Percentiles rank a stretch among this genome's conserved stretches.
Conservation (phyloP, 2,113 vertebrate species). For the Spea bombifrons region DNA sequence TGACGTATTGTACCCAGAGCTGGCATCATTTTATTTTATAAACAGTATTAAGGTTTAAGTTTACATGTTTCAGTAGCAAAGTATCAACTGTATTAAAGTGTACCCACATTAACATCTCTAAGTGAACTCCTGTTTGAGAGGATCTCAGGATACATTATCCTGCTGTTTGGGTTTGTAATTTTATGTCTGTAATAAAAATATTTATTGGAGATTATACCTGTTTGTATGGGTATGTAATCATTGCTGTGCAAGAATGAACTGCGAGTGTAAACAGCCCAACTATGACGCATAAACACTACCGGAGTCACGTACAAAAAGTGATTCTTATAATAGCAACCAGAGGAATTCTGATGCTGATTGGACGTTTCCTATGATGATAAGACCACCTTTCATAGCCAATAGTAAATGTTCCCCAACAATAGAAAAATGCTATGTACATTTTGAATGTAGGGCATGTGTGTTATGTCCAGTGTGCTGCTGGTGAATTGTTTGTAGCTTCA, state of each 20-base stretch:
- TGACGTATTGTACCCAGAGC: background rate
- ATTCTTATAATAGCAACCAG: too few species aligned
- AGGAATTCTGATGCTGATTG: too few species aligned
- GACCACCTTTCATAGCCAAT: too few species aligned
- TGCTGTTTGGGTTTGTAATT: conserved; percentile 12
- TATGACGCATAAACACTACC: background rate
- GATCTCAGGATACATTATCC: background rate
- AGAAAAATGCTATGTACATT: too few species aligned
- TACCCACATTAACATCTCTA: background rate
- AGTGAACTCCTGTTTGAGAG: background rate
- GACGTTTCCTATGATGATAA: too few species aligned
- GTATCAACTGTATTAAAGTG: conserved; percentile 4
- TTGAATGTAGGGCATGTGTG: too few species aligned
- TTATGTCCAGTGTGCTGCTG: too few species aligned
- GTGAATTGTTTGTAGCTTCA: too few species aligned
- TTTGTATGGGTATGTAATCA: conserved; percentile 6
- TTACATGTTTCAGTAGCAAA: conserved; percentile 10
- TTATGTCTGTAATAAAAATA: conserved; percentile 23
- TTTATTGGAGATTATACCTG: conserved; percentile 23
- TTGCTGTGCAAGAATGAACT: conserved; percentile 9
- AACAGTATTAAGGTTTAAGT: conserved; percentile 1
- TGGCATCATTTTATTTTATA: conserved; percentile 5
- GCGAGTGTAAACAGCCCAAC: background rate
- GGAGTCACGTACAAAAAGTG: too few species aligned
- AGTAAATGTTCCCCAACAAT: too few species aligned